Conservation (phyloP, 2,113 vertebrate species). For the Sinocyclocheilus anshuiensis region DNA sequence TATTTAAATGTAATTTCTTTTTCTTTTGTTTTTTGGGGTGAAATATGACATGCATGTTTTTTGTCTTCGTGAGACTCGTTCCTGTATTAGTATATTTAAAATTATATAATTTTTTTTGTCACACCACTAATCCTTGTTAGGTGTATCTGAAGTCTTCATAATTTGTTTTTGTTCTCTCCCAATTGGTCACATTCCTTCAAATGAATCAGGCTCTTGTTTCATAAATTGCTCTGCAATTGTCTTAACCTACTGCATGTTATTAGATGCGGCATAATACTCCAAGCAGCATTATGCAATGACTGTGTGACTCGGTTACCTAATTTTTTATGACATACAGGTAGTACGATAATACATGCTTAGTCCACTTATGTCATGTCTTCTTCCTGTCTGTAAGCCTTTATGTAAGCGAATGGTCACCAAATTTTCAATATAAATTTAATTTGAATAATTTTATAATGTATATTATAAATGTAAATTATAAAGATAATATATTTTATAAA, state of each 20-base stretch:
- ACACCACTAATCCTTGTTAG: neutral
- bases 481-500: no score
- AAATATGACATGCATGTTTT: neutral
- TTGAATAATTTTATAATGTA: no score
- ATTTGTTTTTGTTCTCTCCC: neutral
- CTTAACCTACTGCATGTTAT: neutral
- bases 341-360: constrained; percentile 47
- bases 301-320: neutral
- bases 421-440: no score
- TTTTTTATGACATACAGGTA: constrained; percentile 18
- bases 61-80: neutral
- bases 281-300: constrained; percentile 29
- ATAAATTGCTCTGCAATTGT: neutral
- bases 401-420: constrained; percentile 34
- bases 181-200: neutral
- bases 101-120: neutral
- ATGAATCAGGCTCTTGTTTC: neutral
- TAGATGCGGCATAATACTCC: neutral
- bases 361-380: constrained; percentile 48
- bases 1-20: neutral
- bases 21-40: neutral
- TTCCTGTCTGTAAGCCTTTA: constrained; percentile 51
- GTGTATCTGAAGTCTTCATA: neutral
- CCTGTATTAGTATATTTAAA: neutral
- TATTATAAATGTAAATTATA: no score